Percentiles rank a stretch among this genome's conserved stretches.
Evolutionary conservation across 2,113 vertebrate genomes (phyloP).

Genomic region (Lycaon pictus): DNA sequence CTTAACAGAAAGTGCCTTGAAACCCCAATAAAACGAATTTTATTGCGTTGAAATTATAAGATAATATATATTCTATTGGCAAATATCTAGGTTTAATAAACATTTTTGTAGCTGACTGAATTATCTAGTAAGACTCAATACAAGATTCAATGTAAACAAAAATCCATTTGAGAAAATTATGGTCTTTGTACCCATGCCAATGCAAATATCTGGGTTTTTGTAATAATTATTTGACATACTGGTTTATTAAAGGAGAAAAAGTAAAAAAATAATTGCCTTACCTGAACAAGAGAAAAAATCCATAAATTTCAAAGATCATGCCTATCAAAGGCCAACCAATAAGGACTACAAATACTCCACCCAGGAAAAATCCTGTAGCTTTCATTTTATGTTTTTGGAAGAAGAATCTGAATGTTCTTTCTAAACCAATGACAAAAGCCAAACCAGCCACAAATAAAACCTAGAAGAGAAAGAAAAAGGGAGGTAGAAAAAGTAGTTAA

Average conservation of each 20-base stretch:
- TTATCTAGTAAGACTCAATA: neutral
- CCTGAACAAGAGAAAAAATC: conserved; percentile 99
- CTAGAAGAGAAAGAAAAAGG: conserved; percentile 86
- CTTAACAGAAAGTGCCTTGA: neutral
- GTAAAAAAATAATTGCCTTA: conserved; percentile 77
- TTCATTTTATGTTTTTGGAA: conserved; percentile 99
- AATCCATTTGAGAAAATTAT: neutral
- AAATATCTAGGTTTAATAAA: neutral
- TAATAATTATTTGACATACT: neutral
- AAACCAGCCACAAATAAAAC: conserved; percentile 98
- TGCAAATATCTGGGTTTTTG: neutral
- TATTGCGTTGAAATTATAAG: neutral
- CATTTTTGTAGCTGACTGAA: conserved; percentile 40
- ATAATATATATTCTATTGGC: neutral
- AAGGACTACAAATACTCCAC: conserved; percentile 97
- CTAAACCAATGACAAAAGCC: conserved; percentile 97
- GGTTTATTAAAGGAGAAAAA: neutral
- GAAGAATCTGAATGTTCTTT: conserved; percentile 99
- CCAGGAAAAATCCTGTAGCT: conserved; percentile 97
- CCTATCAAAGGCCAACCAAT: conserved; percentile 98
- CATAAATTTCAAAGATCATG: conserved; percentile 97
- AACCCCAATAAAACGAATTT: neutral
- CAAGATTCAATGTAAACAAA: conserved; percentile 26
- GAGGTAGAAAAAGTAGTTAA: conserved; percentile 35
- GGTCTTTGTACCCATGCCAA: neutral